Conservation (phyloP, 2,797 vertebrate species). For the Gobio occitaniae region DNA sequence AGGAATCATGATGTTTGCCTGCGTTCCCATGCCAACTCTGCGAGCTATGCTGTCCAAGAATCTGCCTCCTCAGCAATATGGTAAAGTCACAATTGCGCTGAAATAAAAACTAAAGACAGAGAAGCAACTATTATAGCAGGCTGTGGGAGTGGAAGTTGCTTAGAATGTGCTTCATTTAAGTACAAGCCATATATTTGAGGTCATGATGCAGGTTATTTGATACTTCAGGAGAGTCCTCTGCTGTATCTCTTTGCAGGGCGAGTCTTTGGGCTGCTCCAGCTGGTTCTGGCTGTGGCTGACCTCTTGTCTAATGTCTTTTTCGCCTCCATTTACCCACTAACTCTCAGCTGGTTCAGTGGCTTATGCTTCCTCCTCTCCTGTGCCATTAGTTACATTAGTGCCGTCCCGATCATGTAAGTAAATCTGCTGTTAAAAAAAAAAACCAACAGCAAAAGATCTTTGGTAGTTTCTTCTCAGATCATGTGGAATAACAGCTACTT, state of each 20-base stretch:
- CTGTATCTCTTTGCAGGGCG: constrained; percentile 53
- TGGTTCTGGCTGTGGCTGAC: constrained; percentile 62
- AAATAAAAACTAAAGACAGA: constrained; percentile 1
- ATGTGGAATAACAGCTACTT: neutral
- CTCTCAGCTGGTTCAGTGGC: constrained; percentile 61
- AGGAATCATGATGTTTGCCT: constrained; percentile 69
- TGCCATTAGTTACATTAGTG: constrained; percentile 63
- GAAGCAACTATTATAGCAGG: neutral
- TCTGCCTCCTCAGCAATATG: constrained; percentile 62
- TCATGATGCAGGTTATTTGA: neutral
- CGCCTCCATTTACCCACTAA: constrained; percentile 65
- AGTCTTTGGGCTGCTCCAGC: constrained; percentile 64
- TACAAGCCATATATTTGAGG: neutral
- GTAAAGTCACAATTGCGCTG: constrained; percentile 44
- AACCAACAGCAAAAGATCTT: neutral
- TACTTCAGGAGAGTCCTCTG: neutral
- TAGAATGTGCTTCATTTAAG: neutral
- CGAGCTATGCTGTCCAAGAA: constrained; percentile 66
- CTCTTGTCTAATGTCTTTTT: constrained; percentile 63
- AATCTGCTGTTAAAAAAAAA: neutral
- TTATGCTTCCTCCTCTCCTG: constrained; percentile 65
- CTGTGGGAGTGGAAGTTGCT: neutral
- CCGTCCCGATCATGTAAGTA: constrained; percentile 65
- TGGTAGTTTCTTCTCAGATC: neutral
- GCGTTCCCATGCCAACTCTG: constrained; percentile 68